A percentile compares a stretch with the other conserved stretches of the same genome.
Conservation (phyloP, 2,797 vertebrate genomes). For the Chrysocyon brachyurus region DNA sequence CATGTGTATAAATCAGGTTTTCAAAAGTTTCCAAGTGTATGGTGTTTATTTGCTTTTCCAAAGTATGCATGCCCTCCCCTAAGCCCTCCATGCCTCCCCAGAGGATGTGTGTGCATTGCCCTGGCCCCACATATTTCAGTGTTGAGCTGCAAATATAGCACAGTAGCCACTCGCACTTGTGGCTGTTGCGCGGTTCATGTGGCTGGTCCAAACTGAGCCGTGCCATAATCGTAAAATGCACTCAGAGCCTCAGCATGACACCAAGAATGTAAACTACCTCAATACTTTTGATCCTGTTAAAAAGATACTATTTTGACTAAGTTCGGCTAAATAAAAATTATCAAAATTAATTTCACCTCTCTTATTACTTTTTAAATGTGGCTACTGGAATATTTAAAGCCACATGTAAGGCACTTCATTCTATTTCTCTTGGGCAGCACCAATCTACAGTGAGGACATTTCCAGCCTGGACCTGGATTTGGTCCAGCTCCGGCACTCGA, state of each 20-base stretch:
- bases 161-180: rapidly evolving
- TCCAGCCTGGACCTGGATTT: not conserved
- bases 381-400: not conserved
- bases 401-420: not conserved
- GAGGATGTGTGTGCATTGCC: rapidly evolving
- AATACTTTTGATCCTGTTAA: not conserved
- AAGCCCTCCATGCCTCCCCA: not conserved
- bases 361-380: not conserved
- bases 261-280: not conserved
- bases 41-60: not conserved
- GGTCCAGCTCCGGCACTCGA: not conserved
- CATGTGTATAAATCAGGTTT: not conserved
- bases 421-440: not conserved
- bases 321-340: constrained; percentile 22
- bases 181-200: not conserved
- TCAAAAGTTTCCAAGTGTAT: not conserved
- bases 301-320: not conserved
- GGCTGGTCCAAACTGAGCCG: not conserved
- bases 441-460: not conserved
- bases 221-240: not conserved
- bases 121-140: not conserved
- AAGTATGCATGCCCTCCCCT: not conserved
- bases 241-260: not conserved
- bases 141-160: not conserved
- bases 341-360: constrained; percentile 9